Percentiles rank a stretch among this genome's conserved stretches.
Conservation (phyloP, 2,888 invertebrate species). For the Orchesella flavescens region DNA sequence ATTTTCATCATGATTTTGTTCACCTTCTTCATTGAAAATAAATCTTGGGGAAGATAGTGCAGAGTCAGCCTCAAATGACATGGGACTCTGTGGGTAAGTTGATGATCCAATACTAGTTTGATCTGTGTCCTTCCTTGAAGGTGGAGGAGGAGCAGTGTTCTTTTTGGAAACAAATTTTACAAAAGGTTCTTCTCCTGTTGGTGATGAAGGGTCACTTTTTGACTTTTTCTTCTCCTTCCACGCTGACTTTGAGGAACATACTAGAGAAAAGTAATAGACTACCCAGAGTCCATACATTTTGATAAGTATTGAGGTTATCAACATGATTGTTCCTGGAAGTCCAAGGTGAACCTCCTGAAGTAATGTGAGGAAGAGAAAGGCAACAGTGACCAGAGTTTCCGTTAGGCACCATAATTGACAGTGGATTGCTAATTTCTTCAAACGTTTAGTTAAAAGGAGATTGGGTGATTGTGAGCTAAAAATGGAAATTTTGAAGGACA, state of each 20-base stretch:
- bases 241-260: not conserved
- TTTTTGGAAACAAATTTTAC: not conserved
- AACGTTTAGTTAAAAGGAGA: not conserved
- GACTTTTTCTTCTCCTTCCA: not conserved
- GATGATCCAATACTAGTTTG: conserved; percentile 28
- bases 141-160: not conserved
- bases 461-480: too few species aligned
- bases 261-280: conserved; percentile 32
- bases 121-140: conserved; percentile 29
- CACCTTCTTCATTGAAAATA: not conserved
- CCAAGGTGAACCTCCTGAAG: not conserved
- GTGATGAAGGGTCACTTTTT: not conserved
- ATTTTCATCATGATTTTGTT: too few species aligned
- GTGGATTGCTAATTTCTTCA: conserved; percentile 2
- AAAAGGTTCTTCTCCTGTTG: not conserved
- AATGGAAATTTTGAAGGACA: too few species aligned
- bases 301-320: not conserved
- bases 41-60: not conserved
- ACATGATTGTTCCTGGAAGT: conserved; percentile 1
- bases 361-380: not conserved
- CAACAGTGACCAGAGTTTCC: not conserved
- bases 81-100: not conserved
- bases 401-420: conserved; percentile 23
- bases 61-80: not conserved
- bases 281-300: conserved; percentile 40